Evolutionary conservation across 2,797 vertebrate species (phyloP).

Genomic region (Lacerta viridis): DNA sequence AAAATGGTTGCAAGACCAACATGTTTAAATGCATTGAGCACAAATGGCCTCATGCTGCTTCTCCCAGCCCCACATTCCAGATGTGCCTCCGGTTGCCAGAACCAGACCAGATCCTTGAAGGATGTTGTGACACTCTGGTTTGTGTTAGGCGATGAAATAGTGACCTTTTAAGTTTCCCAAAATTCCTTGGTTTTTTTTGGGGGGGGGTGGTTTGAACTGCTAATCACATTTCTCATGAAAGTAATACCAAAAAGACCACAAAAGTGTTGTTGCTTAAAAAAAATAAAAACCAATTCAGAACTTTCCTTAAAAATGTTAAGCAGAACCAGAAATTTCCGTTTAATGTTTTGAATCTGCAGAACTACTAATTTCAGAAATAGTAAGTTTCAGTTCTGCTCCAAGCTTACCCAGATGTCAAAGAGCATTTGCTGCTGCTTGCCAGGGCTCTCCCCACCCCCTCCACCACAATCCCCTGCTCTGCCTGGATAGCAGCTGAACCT

Average conservation of each 20-base stretch:
- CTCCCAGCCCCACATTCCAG: neutral
- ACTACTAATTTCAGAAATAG: conserved; percentile 1
- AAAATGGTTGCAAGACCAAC: neutral
- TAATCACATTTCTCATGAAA: neutral
- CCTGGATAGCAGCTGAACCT: neutral
- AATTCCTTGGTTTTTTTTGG: neutral
- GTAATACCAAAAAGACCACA: neutral
- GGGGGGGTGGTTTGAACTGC: neutral
- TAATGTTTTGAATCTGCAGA: neutral
- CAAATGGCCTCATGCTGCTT: no score
- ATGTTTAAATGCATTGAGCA: neutral
- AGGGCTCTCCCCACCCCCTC: neutral
- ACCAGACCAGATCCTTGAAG: neutral
- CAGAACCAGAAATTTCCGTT: conserved; percentile 23
- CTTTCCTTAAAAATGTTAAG: neutral
- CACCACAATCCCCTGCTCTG: no score
- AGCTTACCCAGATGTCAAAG: neutral
- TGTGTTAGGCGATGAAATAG: neutral
- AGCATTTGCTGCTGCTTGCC: neutral
- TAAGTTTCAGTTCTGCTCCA: no score
- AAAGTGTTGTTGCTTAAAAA: neutral
- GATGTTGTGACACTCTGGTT: neutral
- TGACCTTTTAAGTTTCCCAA: neutral
- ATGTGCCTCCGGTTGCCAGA: neutral
- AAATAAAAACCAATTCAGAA: neutral